These are phyloP conservation scores for Paramormyrops hopkinsi DNA, from an alignment of 2,797 vertebrate genomes.

Conservation along the genomic window DNA sequence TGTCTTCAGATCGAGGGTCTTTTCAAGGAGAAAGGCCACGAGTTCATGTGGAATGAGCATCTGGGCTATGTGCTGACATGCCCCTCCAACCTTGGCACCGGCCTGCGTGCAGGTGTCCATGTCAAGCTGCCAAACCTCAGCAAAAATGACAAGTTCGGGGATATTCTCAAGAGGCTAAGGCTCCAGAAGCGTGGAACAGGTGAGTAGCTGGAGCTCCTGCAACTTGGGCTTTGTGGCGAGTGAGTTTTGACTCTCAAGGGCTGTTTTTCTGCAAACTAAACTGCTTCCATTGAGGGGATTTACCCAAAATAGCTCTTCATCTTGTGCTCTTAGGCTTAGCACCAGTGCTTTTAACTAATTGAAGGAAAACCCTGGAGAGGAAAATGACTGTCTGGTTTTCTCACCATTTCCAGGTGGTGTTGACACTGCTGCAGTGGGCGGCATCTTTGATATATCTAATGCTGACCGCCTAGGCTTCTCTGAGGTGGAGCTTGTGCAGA, in stretches of 20 bases:
- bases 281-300: not conserved
- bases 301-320: not conserved
- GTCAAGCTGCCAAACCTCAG: conserved; percentile 76
- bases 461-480: conserved; percentile 89
- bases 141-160: conserved; percentile 74
- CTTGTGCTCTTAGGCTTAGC: not conserved
- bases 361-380: not conserved
- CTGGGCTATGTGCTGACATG: conserved; percentile 81
- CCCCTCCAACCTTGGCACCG: conserved; percentile 82
- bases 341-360: not conserved
- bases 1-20: conserved; percentile 69
- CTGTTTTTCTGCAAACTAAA: not conserved
- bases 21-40: conserved; percentile 76
- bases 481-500: conserved; percentile 81
- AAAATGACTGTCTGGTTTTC: not conserved
- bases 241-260: not conserved
- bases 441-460: conserved; percentile 78
- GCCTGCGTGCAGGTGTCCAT: conserved; percentile 77
- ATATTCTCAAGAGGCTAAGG: conserved; percentile 72
- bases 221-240: not conserved
- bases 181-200: conserved; percentile 86
- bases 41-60: conserved; percentile 86
- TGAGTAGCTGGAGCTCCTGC: conserved; percentile 27
- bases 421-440: conserved; percentile 80
- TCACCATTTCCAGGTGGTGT: conserved; percentile 65